Evolutionary conservation across 1,140 invertebrate genomes (phyloP), one percentile per base, ranked within the genome.

Genomic region (Psilanteris sp.): DNA sequence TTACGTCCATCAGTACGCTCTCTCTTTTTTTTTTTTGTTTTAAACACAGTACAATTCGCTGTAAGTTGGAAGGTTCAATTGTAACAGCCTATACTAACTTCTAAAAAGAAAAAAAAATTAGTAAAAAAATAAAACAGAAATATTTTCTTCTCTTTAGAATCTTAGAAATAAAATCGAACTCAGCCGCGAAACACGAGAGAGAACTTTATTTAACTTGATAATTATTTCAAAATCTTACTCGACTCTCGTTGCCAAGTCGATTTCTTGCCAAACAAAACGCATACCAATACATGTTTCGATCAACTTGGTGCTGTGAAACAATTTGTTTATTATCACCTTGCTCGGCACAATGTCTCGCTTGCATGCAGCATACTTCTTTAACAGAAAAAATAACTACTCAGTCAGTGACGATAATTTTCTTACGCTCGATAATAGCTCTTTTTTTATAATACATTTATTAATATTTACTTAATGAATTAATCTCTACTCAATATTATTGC

Each of bases 1-100:
- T 79, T 81, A 80, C 77, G 73, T 78, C 73, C 82, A 82, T 71
- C 76, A 55, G 32, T 75, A 75, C 70, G 44, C 62, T 70, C 55
- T 43, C 62, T 48, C 5, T 20, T 20, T 20, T 73, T 37, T 29
- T 2, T 64, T 76, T 71, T 27, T 34, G 29, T 37, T 31, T 13
- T 20, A 64, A 67, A 73, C 70, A 72, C 68, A 80, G 76, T 79
- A 71, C 68, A 83, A 78, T 48, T 61, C 54, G 57, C 13, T 54
- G 50, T 48, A 50, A 48, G 22, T 14, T n/a, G 10, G 14, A 29
- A 22, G 29, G 9, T 20, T 52, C 20, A 26, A 41, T 27, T 26
- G 24, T 4, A 22, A 43, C 27, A 43, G 16, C 10, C 27, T 57
- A 43, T 20, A 4, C 4, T 26, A 34, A 27, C 6, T 37, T 61